Percentiles rank a stretch among this genome's conserved stretches.
Evolutionary conservation across 1,140 invertebrate genomes (phyloP).

Genomic region (Drosophila micromelanica): DNA sequence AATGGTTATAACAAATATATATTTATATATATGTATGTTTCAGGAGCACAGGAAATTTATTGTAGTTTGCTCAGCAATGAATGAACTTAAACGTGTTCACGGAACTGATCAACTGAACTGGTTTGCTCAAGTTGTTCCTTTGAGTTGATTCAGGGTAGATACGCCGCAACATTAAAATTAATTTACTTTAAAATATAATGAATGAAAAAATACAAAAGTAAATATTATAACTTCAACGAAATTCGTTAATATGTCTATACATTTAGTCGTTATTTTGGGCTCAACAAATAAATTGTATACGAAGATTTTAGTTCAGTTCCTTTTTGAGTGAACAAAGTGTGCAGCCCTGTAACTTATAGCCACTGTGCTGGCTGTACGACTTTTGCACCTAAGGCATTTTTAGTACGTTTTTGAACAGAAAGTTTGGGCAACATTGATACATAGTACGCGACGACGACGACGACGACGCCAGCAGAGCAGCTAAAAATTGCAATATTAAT

Average conservation of each 20-base stretch:
- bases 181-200: too few relatives aligned
- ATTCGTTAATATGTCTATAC: too few relatives aligned
- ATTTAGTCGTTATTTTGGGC: too few relatives aligned
- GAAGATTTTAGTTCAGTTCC: background rate
- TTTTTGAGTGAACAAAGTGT: background rate
- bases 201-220: too few relatives aligned
- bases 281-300: too few relatives aligned
- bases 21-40: background rate
- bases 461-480: conserved; percentile 72
- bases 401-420: conserved; percentile 7
- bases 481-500: conserved; percentile 71
- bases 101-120: background rate
- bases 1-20: conserved; percentile 12
- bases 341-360: conserved; percentile 31
- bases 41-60: background rate
- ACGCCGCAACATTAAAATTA: background rate
- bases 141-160: background rate
- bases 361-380: conserved; percentile 35
- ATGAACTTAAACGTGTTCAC: background rate
- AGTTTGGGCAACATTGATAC: conserved; percentile 39
- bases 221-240: too few relatives aligned
- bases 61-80: conserved; percentile 1
- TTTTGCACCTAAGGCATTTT: conserved; percentile 17
- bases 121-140: background rate
- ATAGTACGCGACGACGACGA: conserved; percentile 58